Evolutionary conservation across 2,888 invertebrate genomes (phyloP), one percentile per base, ranked within the genome.

Genomic region (Aphidius colemani): DNA sequence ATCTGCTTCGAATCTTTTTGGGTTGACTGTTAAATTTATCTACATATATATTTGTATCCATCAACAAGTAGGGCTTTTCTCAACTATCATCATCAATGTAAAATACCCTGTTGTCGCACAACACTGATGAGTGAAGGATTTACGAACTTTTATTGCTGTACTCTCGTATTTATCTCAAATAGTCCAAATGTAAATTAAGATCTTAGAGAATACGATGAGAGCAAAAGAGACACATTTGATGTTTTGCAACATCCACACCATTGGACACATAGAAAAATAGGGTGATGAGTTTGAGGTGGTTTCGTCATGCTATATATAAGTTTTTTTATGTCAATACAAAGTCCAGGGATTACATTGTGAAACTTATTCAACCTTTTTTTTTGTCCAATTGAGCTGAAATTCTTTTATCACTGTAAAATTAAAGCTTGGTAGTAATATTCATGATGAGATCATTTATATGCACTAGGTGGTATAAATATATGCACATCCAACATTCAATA

Each of bases 71-170:
- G 43, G 59, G n/a, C 61, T 60, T 68, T 68, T 72, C 59, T 61
- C 43, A 56, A 66, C 70, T 70, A 71, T 70, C 70, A 70, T 71
- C 70, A 66, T 30, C 66, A 30, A 48, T 45, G 56, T 18, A 18
- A 46, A 44, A 30, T 66, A 59, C 43, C 56, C 61, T 43, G 61
- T 66, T 63, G 71, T 67, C 66, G 64, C 51, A 57, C 67, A 53
- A 56, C 61, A 67, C 72, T 74, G 78, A 79, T 75, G 78, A 78
- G 71, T 71, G 72, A 75, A 78, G 76, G 75, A 79, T 78, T 79
- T 74, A 72, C 76, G 71, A 66, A 72, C 72, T 77, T 77, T 76
- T 77, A 77, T 78, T 75, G 72, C 73, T 18, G 68, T 64, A 53
- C 64, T 56, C 62, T 56, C 65, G 67, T 69, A 72, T 74, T 73